Conservation (phyloP, 2,888 invertebrate genomes). For the Argyresthia goedartella region DNA sequence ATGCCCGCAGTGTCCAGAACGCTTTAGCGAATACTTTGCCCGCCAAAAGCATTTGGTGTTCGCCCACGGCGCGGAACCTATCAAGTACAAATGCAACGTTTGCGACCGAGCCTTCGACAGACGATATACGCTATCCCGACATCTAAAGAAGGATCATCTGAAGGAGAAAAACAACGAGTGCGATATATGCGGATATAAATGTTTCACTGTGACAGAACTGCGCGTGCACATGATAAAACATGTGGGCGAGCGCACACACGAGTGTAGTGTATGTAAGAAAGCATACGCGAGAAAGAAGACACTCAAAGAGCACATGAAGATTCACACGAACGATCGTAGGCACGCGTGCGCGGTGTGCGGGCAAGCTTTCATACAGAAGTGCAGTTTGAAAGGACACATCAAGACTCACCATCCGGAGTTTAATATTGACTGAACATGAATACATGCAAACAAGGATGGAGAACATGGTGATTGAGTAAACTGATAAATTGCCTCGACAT, state of each 20-base stretch:
- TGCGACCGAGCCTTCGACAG: slow-evolving; percentile 26
- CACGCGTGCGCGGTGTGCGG: slow-evolving; percentile 7
- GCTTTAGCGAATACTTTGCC: slow-evolving; percentile 27
- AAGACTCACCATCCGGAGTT: slow-evolving; percentile 38
- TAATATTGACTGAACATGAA: not conserved
- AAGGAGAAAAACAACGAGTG: slow-evolving; percentile 35
- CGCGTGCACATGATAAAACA: slow-evolving; percentile 32
- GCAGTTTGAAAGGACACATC: slow-evolving; percentile 52
- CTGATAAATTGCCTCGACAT: no score
- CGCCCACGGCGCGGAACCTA: slow-evolving; percentile 17
- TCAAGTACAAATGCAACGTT: slow-evolving; percentile 17
- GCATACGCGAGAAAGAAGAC: slow-evolving; percentile 34
- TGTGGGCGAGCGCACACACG: slow-evolving; percentile 24
- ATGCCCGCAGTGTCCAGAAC: slow-evolving; percentile 26
- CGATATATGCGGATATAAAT: slow-evolving; percentile 34
- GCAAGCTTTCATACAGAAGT: slow-evolving; percentile 20
- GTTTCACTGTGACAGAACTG: slow-evolving; percentile 30
- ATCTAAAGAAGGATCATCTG: slow-evolving; percentile 46
- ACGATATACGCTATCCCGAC: slow-evolving; percentile 31
- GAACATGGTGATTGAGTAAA: no score
- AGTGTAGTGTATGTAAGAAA: slow-evolving; percentile 51
- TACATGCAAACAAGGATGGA: no score
- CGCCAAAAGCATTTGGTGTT: slow-evolving; percentile 26
- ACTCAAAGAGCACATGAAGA: slow-evolving; percentile 32
- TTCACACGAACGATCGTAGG: slow-evolving; percentile 29